Conservation (phyloP, 1,140 invertebrate species). For the Calephelis nemesis region DNA sequence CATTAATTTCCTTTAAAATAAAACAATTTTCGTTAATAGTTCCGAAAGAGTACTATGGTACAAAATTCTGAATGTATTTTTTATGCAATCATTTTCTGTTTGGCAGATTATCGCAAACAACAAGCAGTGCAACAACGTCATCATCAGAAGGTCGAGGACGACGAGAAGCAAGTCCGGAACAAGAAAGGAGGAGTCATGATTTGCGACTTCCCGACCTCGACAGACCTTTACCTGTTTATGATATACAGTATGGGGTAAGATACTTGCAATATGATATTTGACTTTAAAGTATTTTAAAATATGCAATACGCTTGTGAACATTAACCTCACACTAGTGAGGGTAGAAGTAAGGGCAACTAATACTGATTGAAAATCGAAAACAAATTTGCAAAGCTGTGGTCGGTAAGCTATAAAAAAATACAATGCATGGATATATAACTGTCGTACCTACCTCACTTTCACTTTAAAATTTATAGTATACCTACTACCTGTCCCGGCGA, state of each 20-base stretch:
- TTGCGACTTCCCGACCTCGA: slow-evolving; percentile 68
- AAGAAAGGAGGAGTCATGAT: slow-evolving; percentile 48
- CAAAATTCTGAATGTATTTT: neutral
- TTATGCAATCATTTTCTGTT: neutral
- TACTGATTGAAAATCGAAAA: no score
- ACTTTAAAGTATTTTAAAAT: neutral
- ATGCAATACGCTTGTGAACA: neutral
- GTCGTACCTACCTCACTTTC: no score
- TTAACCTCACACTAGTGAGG: no score
- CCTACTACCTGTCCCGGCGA: no score
- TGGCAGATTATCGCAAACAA: slow-evolving; percentile 79
- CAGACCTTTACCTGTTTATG: slow-evolving; percentile 74
- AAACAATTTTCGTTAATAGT: neutral
- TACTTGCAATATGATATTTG: neutral
- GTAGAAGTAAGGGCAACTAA: no score
- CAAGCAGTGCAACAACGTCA: slow-evolving; percentile 77
- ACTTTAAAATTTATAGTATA: no score
- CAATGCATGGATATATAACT: no score
- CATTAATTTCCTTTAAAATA: no score
- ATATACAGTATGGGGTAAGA: slow-evolving; percentile 81
- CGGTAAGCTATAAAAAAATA: no score
- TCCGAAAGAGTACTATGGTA: no score
- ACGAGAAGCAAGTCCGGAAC: slow-evolving; percentile 61
- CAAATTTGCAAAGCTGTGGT: no score
- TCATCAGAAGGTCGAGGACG: slow-evolving; percentile 69